Evolutionary conservation across 2,797 vertebrate genomes (phyloP), one percentile per base, ranked within the genome.

Genomic region (Diplodus puntazzo): DNA sequence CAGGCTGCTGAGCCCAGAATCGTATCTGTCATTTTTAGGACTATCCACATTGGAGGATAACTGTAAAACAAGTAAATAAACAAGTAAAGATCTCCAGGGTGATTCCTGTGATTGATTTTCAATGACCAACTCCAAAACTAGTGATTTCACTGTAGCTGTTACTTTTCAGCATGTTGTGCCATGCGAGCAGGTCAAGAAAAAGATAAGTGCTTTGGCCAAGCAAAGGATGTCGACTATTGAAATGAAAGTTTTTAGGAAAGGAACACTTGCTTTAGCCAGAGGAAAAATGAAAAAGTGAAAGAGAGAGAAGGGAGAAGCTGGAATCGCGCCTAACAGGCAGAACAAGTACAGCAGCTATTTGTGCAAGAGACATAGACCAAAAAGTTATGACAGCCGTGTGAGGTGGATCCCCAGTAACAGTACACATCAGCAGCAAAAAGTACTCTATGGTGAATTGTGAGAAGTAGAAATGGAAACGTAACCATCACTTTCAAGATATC

Each of bases 1-100:
- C 76, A 60, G 52, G 34, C 77, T 69, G 65, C 71, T 43, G 30
- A 52, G 18, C 50, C 59, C 25, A 53, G 66, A 25, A 73, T 48
- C 18, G 74, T 61, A 27, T 14, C 21, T 46, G 62, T 76, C 39
- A 81, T 74, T 68, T 74, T 68, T 48, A 63, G 17, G 57, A 75
- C 57, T 14, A 61, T 55, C 42, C 52, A 59, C 21, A 5, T 46
- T 14, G 42, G 43, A 61, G 27, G 60, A 46, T 49, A 43, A 63
- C 63, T 68, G 34, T 46, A 8, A 13, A 60, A n/a, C 39, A 48
- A 16, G 49, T 50, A 59, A 59, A n/a, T 50, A 57, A 59, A 72
- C 43, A 65, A 61, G 14, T 55, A 67, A 43, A 52, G 3, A 42
- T 67, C 66, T 67, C 46, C 77, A 43, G 49, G 73, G 59, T 75